Conservation (phyloP, 2,797 vertebrate genomes). For the Tapera naevia region DNA sequence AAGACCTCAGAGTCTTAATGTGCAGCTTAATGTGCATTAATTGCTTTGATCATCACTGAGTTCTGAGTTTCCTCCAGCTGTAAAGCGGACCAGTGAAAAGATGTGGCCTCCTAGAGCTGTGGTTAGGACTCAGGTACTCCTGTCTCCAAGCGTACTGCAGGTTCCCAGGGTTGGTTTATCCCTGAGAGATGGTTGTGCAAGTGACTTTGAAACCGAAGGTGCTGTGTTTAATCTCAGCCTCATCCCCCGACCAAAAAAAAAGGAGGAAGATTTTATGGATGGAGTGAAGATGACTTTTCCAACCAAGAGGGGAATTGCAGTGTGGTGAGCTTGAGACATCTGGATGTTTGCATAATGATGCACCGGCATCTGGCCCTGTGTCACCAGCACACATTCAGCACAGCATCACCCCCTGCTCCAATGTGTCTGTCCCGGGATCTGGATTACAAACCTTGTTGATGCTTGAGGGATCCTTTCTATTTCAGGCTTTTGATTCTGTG, state of each 20-base stretch:
- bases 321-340: constrained; percentile 24
- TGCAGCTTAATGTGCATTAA: background rate
- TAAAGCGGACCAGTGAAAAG: background rate
- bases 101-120: background rate
- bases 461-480: background rate
- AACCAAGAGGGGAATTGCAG: background rate
- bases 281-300: background rate
- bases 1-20: background rate
- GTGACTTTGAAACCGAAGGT: background rate
- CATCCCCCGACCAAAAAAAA: background rate
- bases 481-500: background rate
- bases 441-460: background rate
- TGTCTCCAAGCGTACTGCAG: background rate
- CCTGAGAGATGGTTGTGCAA: rapidly evolving
- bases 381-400: background rate
- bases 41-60: background rate
- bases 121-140: background rate
- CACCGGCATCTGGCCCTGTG: background rate
- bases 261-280: background rate
- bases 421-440: background rate
- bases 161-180: background rate
- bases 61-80: background rate
- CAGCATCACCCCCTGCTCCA: background rate
- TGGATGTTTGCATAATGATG: constrained; percentile 51
- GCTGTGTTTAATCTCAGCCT: background rate